A percentile compares a stretch with the other conserved stretches of the same genome.
Conservation (phyloP, 2,113 vertebrate genomes). For the Microcebus jonahi region DNA sequence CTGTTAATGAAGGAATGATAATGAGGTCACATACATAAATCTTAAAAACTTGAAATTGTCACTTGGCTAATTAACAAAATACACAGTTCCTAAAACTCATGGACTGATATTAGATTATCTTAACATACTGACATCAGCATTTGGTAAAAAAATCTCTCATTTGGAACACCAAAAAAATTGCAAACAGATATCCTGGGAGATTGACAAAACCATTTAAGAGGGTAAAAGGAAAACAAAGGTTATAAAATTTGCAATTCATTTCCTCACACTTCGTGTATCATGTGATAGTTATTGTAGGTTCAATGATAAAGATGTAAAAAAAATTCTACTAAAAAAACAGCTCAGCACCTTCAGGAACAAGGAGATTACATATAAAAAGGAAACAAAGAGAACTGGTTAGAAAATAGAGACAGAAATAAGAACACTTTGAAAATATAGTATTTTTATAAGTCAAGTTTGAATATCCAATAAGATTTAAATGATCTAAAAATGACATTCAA, state of each 20-base stretch:
- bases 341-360: not conserved
- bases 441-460: not conserved
- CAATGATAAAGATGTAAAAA: not conserved
- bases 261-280: constrained; percentile 22
- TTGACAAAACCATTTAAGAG: not conserved
- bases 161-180: constrained; percentile 49
- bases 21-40: not conserved
- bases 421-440: not conserved
- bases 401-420: not conserved
- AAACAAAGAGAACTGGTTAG: not conserved
- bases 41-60: not conserved
- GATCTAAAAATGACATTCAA: not conserved
- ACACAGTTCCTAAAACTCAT: not conserved
- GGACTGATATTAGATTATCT: not conserved
- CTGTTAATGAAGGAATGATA: not conserved
- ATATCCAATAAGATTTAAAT: constrained; percentile 1
- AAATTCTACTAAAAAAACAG: not conserved
- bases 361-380: not conserved
- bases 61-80: not conserved
- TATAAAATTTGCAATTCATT: not conserved
- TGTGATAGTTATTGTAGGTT: not conserved
- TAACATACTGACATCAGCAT: not conserved
- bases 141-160: constrained; percentile 40
- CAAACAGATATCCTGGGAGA: constrained; percentile 17
- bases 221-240: not conserved